A percentile compares a stretch with the other conserved stretches of the same genome.
Conservation (phyloP, 2,888 invertebrate species). For the Phengaris arion region DNA sequence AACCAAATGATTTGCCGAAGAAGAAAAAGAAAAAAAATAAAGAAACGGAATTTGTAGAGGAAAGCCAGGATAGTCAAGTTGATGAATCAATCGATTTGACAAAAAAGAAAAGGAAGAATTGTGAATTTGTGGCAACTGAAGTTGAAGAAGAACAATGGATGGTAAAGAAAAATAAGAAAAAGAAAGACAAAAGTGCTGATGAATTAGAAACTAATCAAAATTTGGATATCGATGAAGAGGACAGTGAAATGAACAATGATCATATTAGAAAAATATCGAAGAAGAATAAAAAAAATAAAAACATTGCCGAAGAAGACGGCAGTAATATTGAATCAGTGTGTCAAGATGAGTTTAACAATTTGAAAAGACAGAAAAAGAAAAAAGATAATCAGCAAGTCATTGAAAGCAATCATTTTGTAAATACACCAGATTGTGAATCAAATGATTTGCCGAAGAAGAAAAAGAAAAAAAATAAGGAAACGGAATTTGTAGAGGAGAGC, state of each 20-base stretch:
- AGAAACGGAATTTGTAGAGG: not conserved
- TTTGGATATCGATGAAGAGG: not conserved
- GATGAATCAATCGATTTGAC: conserved; percentile 3
- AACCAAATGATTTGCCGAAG: not conserved
- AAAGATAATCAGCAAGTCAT: not conserved
- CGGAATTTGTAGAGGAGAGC: not conserved
- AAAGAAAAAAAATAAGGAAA: conserved; percentile 30
- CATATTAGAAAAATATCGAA: not conserved
- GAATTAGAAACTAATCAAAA: not conserved
- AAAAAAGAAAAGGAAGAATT: conserved; percentile 3
- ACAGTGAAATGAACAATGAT: not conserved
- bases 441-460: conserved; percentile 17
- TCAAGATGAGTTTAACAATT: not conserved
- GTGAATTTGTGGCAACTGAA: conserved; percentile 11
- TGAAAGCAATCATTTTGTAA: not conserved
- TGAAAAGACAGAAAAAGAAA: conserved; percentile 18
- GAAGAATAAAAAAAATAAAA: conserved; percentile 34
- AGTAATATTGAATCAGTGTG: not conserved
- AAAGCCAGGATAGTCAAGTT: not conserved
- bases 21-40: conserved; percentile 32
- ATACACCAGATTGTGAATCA: not conserved
- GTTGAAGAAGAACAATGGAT: conserved; percentile 27
- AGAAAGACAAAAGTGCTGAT: conserved; percentile 25
- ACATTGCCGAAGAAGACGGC: conserved; percentile 31
- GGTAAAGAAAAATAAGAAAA: conserved; percentile 33